A percentile compares a stretch with the other conserved stretches of the same genome.
phyloP scores from a whole-genome alignment of 2,888 invertebrate species.

The Merodon equestris region DNA sequence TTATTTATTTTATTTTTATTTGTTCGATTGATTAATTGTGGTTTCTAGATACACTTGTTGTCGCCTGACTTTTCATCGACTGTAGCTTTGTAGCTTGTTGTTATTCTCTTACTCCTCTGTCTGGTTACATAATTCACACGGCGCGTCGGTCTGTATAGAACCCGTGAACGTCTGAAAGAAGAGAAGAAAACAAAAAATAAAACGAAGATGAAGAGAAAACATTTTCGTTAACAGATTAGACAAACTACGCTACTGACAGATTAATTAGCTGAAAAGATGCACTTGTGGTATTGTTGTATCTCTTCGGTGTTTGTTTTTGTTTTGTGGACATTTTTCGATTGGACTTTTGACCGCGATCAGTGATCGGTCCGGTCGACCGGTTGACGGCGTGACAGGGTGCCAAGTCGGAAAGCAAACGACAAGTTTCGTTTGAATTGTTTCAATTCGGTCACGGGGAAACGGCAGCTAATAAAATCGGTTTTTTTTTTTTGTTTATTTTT shows the following conservation, averaged over 20 bases:
- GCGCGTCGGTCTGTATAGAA: no score
- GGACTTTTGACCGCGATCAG: slow-evolving; percentile 51
- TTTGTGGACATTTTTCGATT: slow-evolving; percentile 13
- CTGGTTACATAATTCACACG: slow-evolving; percentile 55
- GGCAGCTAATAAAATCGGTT: neutral
- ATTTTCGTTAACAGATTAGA: slow-evolving; percentile 16
- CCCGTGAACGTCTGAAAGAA: neutral
- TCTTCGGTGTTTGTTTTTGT: no score
- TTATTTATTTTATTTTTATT: slow-evolving; percentile 53
- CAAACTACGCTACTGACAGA: slow-evolving; percentile 48
- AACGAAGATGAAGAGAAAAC: no score
- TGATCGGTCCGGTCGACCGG: slow-evolving; percentile 6
- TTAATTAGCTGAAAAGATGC: slow-evolving; percentile 55
- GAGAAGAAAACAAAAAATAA: neutral
- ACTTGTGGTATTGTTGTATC: slow-evolving; percentile 4
- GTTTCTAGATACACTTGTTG: slow-evolving; percentile 43
- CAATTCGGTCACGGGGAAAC: neutral
- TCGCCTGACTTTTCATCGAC: slow-evolving; percentile 20
- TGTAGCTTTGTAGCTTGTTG: slow-evolving; percentile 10
- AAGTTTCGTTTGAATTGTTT: neutral
- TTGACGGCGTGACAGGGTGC: slow-evolving; percentile 19
- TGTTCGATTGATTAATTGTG: slow-evolving; percentile 58
- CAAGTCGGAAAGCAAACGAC: slow-evolving; percentile 39
- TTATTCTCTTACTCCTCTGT: neutral
- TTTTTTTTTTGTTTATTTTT: slow-evolving; percentile 1